Evolutionary conservation across 1,140 invertebrate species (phyloP).

Genomic region (Monomorium pharaonis): DNA sequence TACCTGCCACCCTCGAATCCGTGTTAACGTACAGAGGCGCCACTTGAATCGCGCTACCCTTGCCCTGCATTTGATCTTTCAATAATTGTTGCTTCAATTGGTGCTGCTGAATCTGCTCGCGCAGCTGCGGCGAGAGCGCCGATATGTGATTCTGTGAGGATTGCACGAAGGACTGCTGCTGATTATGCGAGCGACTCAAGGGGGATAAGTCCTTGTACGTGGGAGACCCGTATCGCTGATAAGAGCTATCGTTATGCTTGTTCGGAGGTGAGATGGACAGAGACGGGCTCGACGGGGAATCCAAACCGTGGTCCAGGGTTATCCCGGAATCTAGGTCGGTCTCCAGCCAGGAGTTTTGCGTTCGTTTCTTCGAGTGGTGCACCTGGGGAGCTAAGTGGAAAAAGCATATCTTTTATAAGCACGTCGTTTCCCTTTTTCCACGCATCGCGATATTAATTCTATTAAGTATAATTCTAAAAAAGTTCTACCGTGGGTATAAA

Average conservation of each 20-base stretch:
- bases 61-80: conserved; percentile 82
- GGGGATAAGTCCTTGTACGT: conserved; percentile 71
- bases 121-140: conserved; percentile 76
- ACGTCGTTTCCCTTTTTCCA: background rate
- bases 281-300: conserved; percentile 77
- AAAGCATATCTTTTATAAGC: background rate
- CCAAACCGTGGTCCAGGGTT: conserved; percentile 87
- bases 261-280: conserved; percentile 71
- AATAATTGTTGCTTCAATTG: conserved; percentile 81
- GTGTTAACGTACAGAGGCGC: conserved; percentile 84
- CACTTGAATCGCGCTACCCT: conserved; percentile 74
- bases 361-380: conserved; percentile 83
- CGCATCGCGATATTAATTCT: background rate
- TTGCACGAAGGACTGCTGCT: conserved; percentile 61
- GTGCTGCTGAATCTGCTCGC: conserved; percentile 81
- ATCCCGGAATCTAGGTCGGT: conserved; percentile 94
- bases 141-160: conserved; percentile 74
- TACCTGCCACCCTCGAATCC: conserved; percentile 76
- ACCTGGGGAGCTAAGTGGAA: conserved; percentile 71
- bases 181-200: conserved; percentile 65
- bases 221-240: conserved; percentile 66
- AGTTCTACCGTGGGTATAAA: no score
- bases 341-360: conserved; percentile 91
- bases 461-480: no score
- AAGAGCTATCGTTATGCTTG: conserved; percentile 73